Conservation (phyloP, 2,797 vertebrate species). For the Zenarchopterus dispar region DNA sequence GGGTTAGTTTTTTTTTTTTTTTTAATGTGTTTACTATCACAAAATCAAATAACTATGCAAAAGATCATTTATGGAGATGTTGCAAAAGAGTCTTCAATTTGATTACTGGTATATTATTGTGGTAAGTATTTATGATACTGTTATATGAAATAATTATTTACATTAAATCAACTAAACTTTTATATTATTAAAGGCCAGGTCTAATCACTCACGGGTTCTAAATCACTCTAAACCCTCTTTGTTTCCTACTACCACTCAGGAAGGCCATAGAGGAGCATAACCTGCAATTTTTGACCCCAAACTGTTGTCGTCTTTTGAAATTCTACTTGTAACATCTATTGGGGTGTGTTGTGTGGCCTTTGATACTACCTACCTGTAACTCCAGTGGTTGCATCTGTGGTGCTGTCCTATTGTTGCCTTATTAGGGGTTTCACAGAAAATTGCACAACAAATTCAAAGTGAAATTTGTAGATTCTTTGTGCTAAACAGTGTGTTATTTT, state of each 20-base stretch:
- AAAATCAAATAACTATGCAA: slow-evolving; percentile 78
- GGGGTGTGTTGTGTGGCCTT: slow-evolving; percentile 69
- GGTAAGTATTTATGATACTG: slow-evolving; percentile 66
- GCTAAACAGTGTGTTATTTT: slow-evolving; percentile 62
- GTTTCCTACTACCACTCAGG: slow-evolving; percentile 69
- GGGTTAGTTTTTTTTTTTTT: slow-evolving; percentile 47
- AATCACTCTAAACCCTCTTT: slow-evolving; percentile 47
- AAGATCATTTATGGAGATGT: slow-evolving; percentile 42
- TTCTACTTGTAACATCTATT: slow-evolving; percentile 56
- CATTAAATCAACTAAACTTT: slow-evolving; percentile 54
- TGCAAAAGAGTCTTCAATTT: slow-evolving; percentile 53
- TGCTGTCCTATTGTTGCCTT: slow-evolving; percentile 82
- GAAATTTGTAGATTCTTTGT: slow-evolving; percentile 17
- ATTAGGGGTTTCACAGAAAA: slow-evolving; percentile 59
- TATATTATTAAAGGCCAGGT: slow-evolving; percentile 41
- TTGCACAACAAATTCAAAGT: slow-evolving; percentile 64
- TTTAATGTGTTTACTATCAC: slow-evolving; percentile 51
- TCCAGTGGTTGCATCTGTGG: slow-evolving; percentile 72
- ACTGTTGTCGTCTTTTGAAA: slow-evolving; percentile 46
- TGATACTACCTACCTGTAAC: slow-evolving; percentile 69
- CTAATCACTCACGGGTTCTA: slow-evolving; percentile 42
- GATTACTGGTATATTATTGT: slow-evolving; percentile 51
- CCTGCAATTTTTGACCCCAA: slow-evolving; percentile 56
- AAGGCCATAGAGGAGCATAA: slow-evolving; percentile 60
- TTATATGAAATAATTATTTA: slow-evolving; percentile 55